phyloP scores from a whole-genome alignment of 2,888 invertebrate genomes.

The Leucophora obtusa region DNA sequence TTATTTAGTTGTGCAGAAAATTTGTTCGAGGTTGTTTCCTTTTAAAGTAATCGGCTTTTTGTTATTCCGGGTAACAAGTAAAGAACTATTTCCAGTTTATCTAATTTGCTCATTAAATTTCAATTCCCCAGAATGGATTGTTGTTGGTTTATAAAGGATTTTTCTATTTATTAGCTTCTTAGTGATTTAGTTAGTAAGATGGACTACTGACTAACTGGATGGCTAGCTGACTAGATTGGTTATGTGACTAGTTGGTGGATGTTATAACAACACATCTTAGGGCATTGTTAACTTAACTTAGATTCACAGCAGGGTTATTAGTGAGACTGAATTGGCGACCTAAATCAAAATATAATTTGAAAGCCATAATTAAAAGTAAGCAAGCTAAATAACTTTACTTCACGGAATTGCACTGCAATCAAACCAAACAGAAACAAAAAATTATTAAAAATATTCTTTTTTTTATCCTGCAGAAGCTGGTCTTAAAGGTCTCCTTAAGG shows the following conservation, averaged over 20 bases:
- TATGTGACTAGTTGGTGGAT: neutral
- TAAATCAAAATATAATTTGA: conserved; percentile 68
- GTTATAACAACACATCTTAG: conserved; percentile 24
- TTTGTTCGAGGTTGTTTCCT: no score
- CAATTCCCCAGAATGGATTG: no score
- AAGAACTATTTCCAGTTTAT: no score
- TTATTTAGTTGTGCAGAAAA: no score
- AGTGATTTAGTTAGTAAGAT: conserved; percentile 11
- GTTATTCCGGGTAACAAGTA: no score
- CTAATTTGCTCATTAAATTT: no score
- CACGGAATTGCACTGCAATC: conserved; percentile 14
- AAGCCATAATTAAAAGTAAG: conserved; percentile 67
- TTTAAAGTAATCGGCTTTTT: no score
- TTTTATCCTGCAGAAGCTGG: conserved; percentile 43
- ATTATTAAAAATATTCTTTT: conserved; percentile 17
- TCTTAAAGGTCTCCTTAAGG: conserved; percentile 8
- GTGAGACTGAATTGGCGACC: conserved; percentile 59
- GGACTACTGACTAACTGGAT: neutral
- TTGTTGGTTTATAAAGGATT: conserved; percentile 14
- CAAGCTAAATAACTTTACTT: conserved; percentile 21
- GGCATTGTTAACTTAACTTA: conserved; percentile 27
- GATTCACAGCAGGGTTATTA: conserved; percentile 58
- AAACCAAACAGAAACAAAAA: conserved; percentile 15
- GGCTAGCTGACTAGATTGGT: conserved; percentile 6
- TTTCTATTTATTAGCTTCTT: conserved; percentile 35